Base-by-base conservation (phyloP, 2,797 vertebrate species). In the Catharus ustulatus region DNA sequence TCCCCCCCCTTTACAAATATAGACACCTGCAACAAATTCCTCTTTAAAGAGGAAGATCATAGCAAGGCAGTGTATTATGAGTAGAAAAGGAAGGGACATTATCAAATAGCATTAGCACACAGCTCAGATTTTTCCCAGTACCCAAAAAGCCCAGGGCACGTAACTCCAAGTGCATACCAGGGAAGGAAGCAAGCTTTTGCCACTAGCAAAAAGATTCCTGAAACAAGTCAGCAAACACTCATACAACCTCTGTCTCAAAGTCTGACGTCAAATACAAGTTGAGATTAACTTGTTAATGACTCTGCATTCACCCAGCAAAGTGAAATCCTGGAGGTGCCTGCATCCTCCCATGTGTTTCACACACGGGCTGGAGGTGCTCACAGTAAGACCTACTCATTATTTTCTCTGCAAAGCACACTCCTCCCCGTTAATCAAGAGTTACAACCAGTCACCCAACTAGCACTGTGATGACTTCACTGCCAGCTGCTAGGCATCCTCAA, bases 401-500 rank as follows among this genome's bases (percentile, higher is more conserved):
- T 80, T 78, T 36, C 76, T 52, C 83, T 72, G 58, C 55, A 64
- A 83, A 94, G 58, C 3, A 51, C 26, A 27, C 87, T 80, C 91
- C 95, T 93, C 81, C 84, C 76, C 6, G 0, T 62, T 93, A 59
- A 93, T 91, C 86, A 79, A 36, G 57, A 89, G 27, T 77, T 81
- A 89, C 15, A 62, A 46, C 36, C 48, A 71, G 84, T 67, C 75
- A 92, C 73, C 51, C 48, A 78, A 81, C 87, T 63, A 61, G 62
- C 80, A 75, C 52, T n/a, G 52, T 3, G 2, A 75, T 91, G 93
- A 96, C 90, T 74, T 84, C 67, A 77, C 38, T 57, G 73, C n/a
- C 73, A 90, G 93, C 91, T 96, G 85, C 93, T 64, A 95, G 75
- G 84, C 75, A 88, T 43, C 74, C 52, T 52, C 27, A 34, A 43